phyloP scores from a whole-genome alignment of 2,888 invertebrate genomes.

The Cybosia mesomella region DNA sequence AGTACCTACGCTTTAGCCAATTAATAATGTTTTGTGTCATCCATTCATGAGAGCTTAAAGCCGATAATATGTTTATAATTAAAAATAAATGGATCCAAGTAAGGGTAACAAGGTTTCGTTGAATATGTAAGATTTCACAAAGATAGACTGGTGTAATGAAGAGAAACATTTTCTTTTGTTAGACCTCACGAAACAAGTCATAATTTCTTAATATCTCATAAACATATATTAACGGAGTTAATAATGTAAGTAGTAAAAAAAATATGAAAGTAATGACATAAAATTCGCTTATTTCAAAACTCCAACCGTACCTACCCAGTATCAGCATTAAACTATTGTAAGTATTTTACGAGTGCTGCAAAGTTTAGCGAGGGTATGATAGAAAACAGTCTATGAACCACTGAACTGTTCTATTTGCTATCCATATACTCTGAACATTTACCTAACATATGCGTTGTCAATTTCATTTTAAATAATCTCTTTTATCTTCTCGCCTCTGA shows the following conservation, averaged over 20 bases:
- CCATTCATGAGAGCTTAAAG: too few species aligned
- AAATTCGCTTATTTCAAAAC: slow-evolving; percentile 22
- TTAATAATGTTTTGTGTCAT: too few species aligned
- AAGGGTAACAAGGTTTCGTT: too few species aligned
- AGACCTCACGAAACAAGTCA: not conserved
- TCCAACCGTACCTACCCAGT: slow-evolving; percentile 43
- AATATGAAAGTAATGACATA: too few species aligned
- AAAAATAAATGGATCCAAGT: too few species aligned
- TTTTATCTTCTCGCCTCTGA: slow-evolving; percentile 36
- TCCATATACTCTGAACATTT: slow-evolving; percentile 45
- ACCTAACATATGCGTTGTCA: slow-evolving; percentile 55
- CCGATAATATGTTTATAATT: too few species aligned
- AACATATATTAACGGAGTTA: too few species aligned
- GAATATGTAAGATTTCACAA: too few species aligned
- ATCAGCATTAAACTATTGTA: slow-evolving; percentile 47
- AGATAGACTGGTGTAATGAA: too few species aligned
- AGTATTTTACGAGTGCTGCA: slow-evolving; percentile 52
- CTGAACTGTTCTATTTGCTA: slow-evolving; percentile 42
- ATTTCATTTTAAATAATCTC: slow-evolving; percentile 27
- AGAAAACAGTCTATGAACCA: slow-evolving; percentile 41
- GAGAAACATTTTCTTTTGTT: not conserved
- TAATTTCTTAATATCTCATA: not conserved
- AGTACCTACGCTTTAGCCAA: too few species aligned
- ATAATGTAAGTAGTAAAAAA: not conserved
- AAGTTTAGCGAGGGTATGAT: slow-evolving; percentile 45